Evolutionary conservation across 2,888 invertebrate species (phyloP).

Genomic region (Aquatica leii): DNA sequence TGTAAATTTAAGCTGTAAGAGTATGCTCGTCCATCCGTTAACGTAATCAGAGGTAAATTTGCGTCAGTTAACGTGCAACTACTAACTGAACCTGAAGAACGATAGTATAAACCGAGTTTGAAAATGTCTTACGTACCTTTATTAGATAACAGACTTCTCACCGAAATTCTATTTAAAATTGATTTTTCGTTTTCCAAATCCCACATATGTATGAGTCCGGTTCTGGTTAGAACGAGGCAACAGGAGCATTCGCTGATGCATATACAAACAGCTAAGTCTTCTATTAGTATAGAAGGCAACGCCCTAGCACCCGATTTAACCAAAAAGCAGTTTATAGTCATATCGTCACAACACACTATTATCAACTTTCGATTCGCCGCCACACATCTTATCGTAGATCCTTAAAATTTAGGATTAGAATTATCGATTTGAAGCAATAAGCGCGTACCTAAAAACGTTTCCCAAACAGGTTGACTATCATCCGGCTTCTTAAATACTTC

Average conservation of each 20-base stretch:
- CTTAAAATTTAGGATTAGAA: slow-evolving; percentile 52
- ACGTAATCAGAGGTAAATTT: slow-evolving; percentile 82
- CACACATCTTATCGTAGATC: slow-evolving; percentile 68
- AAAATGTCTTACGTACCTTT: no score
- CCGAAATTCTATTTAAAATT: slow-evolving; percentile 66
- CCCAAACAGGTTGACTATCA: slow-evolving; percentile 73
- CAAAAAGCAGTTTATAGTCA: slow-evolving; percentile 70
- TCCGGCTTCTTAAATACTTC: slow-evolving; percentile 66
- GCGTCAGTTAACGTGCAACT: slow-evolving; percentile 67
- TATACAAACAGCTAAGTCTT: slow-evolving; percentile 68
- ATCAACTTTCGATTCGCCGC: slow-evolving; percentile 68
- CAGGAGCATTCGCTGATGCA: slow-evolving; percentile 61
- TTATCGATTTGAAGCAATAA: not conserved
- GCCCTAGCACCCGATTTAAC: slow-evolving; percentile 62
- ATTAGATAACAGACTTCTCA: slow-evolving; percentile 67
- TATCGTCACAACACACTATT: slow-evolving; percentile 73
- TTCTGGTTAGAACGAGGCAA: slow-evolving; percentile 66
- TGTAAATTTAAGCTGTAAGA: slow-evolving; percentile 81
- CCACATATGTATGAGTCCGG: slow-evolving; percentile 67
- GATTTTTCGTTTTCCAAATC: slow-evolving; percentile 65
- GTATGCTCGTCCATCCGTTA: slow-evolving; percentile 86
- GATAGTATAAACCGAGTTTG: not conserved
- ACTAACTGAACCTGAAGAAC: slow-evolving; percentile 64
- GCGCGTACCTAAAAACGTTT: slow-evolving; percentile 69
- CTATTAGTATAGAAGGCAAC: slow-evolving; percentile 66